These are phyloP conservation scores for Orcinus orca DNA, from an alignment of 2,113 vertebrate genomes.

Conservation along the genomic window DNA sequence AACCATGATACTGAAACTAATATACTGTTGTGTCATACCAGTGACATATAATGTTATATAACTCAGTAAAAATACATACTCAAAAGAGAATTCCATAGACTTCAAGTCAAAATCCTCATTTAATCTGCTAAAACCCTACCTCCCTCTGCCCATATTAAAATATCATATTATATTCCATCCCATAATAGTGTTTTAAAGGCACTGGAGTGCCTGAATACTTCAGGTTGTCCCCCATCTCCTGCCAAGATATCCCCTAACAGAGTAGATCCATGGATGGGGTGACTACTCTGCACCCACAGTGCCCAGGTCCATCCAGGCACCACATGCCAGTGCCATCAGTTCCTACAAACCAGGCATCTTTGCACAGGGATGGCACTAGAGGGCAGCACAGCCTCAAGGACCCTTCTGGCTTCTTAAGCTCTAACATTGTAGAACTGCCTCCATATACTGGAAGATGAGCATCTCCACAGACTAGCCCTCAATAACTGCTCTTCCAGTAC, in stretches of 20 bases:
- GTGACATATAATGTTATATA: background rate
- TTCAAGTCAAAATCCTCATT: background rate
- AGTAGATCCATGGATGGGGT: rapidly evolving
- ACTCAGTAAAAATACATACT: background rate
- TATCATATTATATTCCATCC: background rate
- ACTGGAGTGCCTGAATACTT: background rate
- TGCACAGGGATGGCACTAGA: background rate
- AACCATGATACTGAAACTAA: background rate
- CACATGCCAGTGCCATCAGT: background rate
- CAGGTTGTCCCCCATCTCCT: background rate
- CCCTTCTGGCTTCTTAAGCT: no score
- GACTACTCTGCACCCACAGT: background rate
- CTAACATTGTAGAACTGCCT: background rate
- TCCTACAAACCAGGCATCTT: background rate
- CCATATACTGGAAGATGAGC: background rate
- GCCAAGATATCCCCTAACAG: background rate
- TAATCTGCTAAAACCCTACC: background rate
- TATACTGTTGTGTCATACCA: background rate
- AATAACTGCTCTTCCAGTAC: background rate
- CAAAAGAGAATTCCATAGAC: background rate
- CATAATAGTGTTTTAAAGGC: background rate
- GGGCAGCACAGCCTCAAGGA: background rate
- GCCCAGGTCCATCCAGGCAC: background rate
- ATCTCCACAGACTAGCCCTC: background rate
- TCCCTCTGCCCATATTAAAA: background rate